Evolutionary conservation across 2,113 vertebrate species (phyloP), one percentile per base, ranked within the genome.

Genomic region (Petromus typicus): DNA sequence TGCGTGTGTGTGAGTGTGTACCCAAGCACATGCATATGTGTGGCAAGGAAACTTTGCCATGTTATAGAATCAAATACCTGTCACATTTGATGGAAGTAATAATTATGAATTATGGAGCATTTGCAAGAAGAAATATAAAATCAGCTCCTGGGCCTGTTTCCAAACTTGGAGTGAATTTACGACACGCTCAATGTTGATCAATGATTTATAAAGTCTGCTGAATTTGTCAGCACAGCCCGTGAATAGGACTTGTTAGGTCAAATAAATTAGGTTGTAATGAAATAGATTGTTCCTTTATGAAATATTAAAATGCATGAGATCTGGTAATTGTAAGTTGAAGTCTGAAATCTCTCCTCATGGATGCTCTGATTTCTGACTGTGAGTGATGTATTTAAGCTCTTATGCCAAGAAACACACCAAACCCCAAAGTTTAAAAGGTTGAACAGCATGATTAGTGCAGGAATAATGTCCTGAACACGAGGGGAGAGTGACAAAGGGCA

Each of bases 201-300:
- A 97, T 98, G 98, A 98, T 98, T 98, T 98, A 96, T 97, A 97
- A 97, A 97, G 95, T 97, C 97, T 96, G 97, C 96, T 96, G 97
- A 96, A 98, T 97, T 97, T 97, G 95, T 98, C 18, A 91, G 78
- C 89, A 86, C 20, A 80, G 85, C 85, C 48, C 48, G 73, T 69
- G 75, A 71, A 90, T 84, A 97, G 97, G 96, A 98, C 98, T 98
- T 97, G 97, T 99, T 98, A 97, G 97, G 96, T 95, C 91, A 97
- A 96, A 95, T 86, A 91, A 97, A 97, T 97, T 94, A 97, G 97
- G 97, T 95, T 89, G 85, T 97, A 97, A 98, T 97, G 98, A 97
- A 98, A 98, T 96, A 97, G 97, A 98, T 98, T 97, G 96, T 95
- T 96, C 96, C 95, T 82, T 97, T 97, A 96, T 98, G 95, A 98